These are phyloP conservation scores for Xiphorhynchus elegans DNA, from an alignment of 2,113 vertebrate species.

Conservation along the genomic window DNA sequence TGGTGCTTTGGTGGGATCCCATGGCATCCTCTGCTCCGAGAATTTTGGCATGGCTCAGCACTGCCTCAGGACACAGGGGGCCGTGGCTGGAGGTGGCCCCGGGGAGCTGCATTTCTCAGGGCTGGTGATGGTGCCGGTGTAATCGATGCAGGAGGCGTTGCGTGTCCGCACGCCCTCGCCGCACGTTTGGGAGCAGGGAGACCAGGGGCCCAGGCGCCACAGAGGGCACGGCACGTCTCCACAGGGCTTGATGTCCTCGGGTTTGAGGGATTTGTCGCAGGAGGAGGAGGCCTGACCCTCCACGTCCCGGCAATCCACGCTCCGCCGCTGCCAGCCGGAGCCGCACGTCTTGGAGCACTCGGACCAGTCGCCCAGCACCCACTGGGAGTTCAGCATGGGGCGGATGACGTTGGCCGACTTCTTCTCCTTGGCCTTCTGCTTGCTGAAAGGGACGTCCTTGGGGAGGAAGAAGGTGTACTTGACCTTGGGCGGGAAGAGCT, in stretches of 20 bases:
- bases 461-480: conserved; percentile 95
- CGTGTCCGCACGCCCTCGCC: conserved; percentile 79
- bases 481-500: conserved; percentile 83
- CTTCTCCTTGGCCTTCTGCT: conserved; percentile 77
- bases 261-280: conserved; percentile 85
- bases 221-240: conserved; percentile 86
- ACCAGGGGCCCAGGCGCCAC: conserved; percentile 84
- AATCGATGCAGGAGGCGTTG: conserved; percentile 80
- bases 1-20: background rate
- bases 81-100: conserved; percentile 58
- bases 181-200: conserved; percentile 84
- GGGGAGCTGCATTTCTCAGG: conserved; percentile 78
- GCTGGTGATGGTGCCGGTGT: conserved; percentile 73
- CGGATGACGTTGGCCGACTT: conserved; percentile 81
- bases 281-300: conserved; percentile 78
- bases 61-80: conserved; percentile 74
- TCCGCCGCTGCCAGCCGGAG: conserved; percentile 89
- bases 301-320: conserved; percentile 84
- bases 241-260: conserved; percentile 86
- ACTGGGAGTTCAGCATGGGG: conserved; percentile 80
- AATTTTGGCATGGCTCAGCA: conserved; percentile 69
- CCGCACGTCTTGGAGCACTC: conserved; percentile 91
- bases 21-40: background rate
- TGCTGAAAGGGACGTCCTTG: conserved; percentile 80
- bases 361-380: conserved; percentile 92